Base-by-base conservation (phyloP, 2,113 vertebrate species). In the Chloebia gouldiae region DNA sequence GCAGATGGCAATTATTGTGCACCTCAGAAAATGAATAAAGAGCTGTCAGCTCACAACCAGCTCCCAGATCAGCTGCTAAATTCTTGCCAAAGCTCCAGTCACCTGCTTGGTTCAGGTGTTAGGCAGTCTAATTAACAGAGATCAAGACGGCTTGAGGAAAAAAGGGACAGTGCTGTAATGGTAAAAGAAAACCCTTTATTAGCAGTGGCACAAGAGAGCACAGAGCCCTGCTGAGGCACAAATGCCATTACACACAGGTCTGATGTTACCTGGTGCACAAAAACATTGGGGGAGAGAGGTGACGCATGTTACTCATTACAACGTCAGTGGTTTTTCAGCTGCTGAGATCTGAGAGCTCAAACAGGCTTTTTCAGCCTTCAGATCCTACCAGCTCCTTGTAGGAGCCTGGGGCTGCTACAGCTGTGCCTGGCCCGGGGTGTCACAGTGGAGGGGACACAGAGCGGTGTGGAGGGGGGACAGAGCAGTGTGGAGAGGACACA, bases 41-140 rank as follows among this genome's bases (percentile, higher is more conserved):
- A 76, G 76, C 81, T 79, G 70, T 66, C 87, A 70, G 93, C 66
- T 80, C 63, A 7, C 61, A 64, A 79, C 77, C 19, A 10, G 90
- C 59, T 85, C 86, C 86, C 77, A 51, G 65, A 57, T 86, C 88
- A 37, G 86, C 86, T 93, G 66, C 85, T 68, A 42, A 31, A 40
- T 76, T 90, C 31, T 28, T 88, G 89, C 93, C 95, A 87, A 54
- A 93, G 89, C 89, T 80, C 45, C 54, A 44, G 71, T 93, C 72
- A 69, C 82, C 92, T 77, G 92, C 88, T 71, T 70, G 92, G 69
- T 89, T 91, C 76, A 88, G 91, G 95, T 81, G 75, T 78, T 85
- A 80, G 92, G 82, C 72, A 90, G 60, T 45, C 75, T 81, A 70
- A 93, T 95, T 95, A 96, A 75, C 51, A 39, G 70, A 88, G 89